A percentile compares a stretch with the other conserved stretches of the same genome.
These are phyloP conservation scores for Electrona antarctica DNA, from an alignment of 2,113 vertebrate species.

Conservation along the genomic window DNA sequence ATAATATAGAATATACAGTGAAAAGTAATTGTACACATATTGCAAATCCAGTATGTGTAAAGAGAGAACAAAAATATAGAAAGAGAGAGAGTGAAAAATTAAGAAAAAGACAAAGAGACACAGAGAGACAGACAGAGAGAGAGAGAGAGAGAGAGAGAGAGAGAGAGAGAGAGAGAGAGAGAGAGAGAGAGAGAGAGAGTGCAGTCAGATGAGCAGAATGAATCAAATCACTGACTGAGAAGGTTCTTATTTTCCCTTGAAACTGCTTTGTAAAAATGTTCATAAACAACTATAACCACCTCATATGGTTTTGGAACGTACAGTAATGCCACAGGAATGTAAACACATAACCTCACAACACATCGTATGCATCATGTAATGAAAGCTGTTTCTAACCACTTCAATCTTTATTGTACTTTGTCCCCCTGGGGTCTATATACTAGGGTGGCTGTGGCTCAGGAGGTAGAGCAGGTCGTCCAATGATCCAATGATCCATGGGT, in stretches of 20 bases:
- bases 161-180: background rate
- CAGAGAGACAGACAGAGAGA: background rate
- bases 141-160: background rate
- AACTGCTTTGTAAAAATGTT: constrained; percentile 25
- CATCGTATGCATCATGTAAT: too few species aligned
- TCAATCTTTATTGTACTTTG: too few species aligned
- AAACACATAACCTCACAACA: constrained; percentile 5
- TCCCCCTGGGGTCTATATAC: too few species aligned
- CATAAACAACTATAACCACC: constrained; percentile 20
- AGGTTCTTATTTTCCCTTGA: constrained; percentile 29
- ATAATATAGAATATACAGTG: too few species aligned
- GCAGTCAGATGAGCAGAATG: background rate
- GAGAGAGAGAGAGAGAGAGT: background rate
- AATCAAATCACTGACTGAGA: constrained; percentile 7
- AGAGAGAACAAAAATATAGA: too few species aligned
- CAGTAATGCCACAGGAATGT: background rate
- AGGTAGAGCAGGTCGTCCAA: too few species aligned
- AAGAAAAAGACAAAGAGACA: background rate
- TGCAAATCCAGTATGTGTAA: too few species aligned
- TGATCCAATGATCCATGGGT: too few species aligned
- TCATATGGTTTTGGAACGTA: background rate
- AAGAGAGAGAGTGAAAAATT: background rate
- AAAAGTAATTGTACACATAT: background rate
- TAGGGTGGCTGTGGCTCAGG: too few species aligned
- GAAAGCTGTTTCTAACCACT: too few species aligned